Base-by-base conservation (phyloP, 2,113 vertebrate species). In the Pseudorectes ferrugineus region DNA sequence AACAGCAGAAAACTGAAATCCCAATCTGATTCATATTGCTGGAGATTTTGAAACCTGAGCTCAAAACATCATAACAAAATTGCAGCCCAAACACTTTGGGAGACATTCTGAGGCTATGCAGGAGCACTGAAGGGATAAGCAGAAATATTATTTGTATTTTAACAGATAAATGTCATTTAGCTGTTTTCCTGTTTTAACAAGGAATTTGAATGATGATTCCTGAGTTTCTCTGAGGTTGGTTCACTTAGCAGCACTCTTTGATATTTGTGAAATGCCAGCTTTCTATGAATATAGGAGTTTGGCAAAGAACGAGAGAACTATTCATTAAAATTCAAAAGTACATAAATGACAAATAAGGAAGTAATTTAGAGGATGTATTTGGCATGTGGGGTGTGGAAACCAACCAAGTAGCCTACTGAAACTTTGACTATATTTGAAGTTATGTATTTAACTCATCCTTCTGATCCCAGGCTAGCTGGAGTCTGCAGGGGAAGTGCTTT, bases 201-300 rank as follows among this genome's bases (percentile, higher is more conserved):
- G 78, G 89, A 93, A 86, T 94, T 95, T 83, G 82, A 95, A 91
- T 91, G 85, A 95, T 74, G 88, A 96, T 96, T 97, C 95, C 88
- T 78, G 93, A 92, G 94, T 96, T 96, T 97, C 83, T 96, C 94
- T 71, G 95, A 97, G 93, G 90, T 95, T 97, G 97, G 88, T 96
- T 97, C 89, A 93, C 94, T 95, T 95, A 85, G 72, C 92, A 97
- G 93, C 89, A 95, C 90, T 97, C 96, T 97, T 96, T 97, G 96
- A 95, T 96, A 97, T 97, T 97, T 97, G 88, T 95, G 93, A 96
- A 97, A 97, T 97, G 97, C 96, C 97, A 97, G 94, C 96, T 97
- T 97, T 97, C 97, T 97, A 97, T 97, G 97, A 97, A 97, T 96
- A 97, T 96, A 96, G 40, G 92, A 97, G 94, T 95, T 97, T 97